Conservation (phyloP, 2,113 vertebrate genomes). For the Neoarius graeffei region DNA sequence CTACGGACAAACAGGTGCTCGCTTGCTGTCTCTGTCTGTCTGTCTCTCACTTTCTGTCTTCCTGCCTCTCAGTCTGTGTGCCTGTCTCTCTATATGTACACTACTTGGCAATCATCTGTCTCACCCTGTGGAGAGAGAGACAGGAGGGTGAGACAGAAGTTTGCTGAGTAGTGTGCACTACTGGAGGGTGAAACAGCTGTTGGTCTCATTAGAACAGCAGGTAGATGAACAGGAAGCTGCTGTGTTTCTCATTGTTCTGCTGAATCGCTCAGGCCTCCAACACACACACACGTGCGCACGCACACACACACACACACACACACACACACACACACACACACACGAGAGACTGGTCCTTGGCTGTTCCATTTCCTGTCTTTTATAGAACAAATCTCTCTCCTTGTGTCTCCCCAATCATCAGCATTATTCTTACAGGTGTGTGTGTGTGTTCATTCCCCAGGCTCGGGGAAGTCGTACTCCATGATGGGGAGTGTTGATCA, state of each 20-base stretch:
- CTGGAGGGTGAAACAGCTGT: conserved; percentile 29
- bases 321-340: conserved; percentile 43
- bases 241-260: conserved; percentile 58
- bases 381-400: not conserved
- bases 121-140: not conserved
- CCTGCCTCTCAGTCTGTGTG: not conserved
- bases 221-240: conserved; percentile 54
- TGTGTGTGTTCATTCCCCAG: conserved; percentile 66
- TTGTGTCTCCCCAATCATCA: not conserved
- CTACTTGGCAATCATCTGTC: not conserved
- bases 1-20: conserved; percentile 95
- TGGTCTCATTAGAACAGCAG: conserved; percentile 42
- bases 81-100: not conserved
- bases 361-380: conserved; percentile 48
- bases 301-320: conserved; percentile 46
- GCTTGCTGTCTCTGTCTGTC: not conserved
- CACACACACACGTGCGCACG: conserved; percentile 39
- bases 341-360: conserved; percentile 44
- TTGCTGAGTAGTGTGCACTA: not conserved
- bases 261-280: conserved; percentile 57
- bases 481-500: conserved; percentile 98
- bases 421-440: not conserved
- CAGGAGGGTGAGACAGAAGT: not conserved
- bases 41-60: not conserved
- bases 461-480: conserved; percentile 98